Conservation (phyloP, 2,888 invertebrate species). For the Tenthredo mesomela region DNA sequence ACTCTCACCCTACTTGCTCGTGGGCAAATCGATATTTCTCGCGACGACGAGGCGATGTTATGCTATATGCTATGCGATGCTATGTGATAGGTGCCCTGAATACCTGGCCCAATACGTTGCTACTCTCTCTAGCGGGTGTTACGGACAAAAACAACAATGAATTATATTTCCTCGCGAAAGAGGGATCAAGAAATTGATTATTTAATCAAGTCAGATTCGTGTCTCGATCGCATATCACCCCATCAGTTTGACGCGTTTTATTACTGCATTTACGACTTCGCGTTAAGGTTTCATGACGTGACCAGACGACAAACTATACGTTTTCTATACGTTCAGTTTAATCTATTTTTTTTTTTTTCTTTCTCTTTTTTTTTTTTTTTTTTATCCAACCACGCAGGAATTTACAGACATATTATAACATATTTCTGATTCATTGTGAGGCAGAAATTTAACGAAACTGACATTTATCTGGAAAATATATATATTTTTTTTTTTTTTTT, state of each 20-base stretch:
- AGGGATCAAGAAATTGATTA: neutral
- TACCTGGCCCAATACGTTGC: constrained; percentile 35
- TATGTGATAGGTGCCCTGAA: constrained; percentile 36
- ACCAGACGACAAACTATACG: constrained; percentile 7
- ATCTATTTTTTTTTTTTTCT: neutral
- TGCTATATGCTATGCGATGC: neutral
- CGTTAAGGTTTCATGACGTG: constrained; percentile 26
- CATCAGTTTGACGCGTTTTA: constrained; percentile 37
- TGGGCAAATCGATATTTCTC: constrained; percentile 46
- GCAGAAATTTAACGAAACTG: neutral
- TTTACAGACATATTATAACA: neutral
- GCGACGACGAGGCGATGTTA: neutral
- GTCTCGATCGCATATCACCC: neutral
- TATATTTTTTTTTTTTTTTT: too few species aligned
- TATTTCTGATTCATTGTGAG: neutral
- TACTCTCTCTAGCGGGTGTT: constrained; percentile 13
- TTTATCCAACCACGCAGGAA: neutral
- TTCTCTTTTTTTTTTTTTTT: neutral
- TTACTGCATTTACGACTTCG: constrained; percentile 39
- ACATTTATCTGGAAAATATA: neutral
- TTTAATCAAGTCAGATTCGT: neutral
- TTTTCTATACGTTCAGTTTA: neutral
- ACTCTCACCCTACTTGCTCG: constrained; percentile 19
- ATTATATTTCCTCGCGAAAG: neutral
- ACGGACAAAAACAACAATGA: neutral